Evolutionary conservation across 2,888 invertebrate species (phyloP).

Genomic region (Tenthredo distinguenda): DNA sequence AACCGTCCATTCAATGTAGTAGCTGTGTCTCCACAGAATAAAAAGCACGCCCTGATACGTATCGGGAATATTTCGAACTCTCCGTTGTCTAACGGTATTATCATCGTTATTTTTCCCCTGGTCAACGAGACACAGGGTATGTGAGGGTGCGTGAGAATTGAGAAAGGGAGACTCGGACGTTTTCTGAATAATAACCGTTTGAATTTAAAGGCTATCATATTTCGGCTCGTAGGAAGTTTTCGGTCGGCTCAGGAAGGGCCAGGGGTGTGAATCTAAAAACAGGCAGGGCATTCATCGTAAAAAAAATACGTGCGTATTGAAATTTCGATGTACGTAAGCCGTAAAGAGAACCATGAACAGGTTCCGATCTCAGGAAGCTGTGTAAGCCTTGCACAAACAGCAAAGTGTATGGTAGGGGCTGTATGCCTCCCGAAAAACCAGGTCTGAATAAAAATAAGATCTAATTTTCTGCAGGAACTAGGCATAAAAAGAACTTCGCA

Average conservation of each 20-base stretch:
- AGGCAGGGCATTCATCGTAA: background rate
- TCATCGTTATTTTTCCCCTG: background rate
- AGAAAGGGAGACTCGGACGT: constrained; percentile 6
- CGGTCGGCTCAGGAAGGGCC: background rate
- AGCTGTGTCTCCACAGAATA: background rate
- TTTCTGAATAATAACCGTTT: constrained; percentile 23
- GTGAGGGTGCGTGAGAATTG: background rate
- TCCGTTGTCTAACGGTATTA: background rate
- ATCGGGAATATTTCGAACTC: background rate
- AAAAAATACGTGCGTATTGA: constrained; percentile 27
- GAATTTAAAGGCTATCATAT: constrained; percentile 32
- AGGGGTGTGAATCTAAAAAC: background rate
- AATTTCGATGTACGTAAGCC: constrained; percentile 23
- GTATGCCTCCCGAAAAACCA: background rate
- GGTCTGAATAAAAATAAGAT: background rate
- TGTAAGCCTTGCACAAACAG: background rate
- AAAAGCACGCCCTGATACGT: background rate
- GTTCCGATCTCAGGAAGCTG: background rate
- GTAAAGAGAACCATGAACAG: background rate
- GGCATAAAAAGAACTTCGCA: background rate
- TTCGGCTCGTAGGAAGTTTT: constrained; percentile 10
- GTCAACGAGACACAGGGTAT: background rate
- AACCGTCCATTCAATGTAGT: background rate
- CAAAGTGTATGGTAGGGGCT: background rate
- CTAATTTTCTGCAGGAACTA: background rate